Evolutionary conservation across 2,797 vertebrate species (phyloP).

Genomic region (Urosaurus nigricauda): DNA sequence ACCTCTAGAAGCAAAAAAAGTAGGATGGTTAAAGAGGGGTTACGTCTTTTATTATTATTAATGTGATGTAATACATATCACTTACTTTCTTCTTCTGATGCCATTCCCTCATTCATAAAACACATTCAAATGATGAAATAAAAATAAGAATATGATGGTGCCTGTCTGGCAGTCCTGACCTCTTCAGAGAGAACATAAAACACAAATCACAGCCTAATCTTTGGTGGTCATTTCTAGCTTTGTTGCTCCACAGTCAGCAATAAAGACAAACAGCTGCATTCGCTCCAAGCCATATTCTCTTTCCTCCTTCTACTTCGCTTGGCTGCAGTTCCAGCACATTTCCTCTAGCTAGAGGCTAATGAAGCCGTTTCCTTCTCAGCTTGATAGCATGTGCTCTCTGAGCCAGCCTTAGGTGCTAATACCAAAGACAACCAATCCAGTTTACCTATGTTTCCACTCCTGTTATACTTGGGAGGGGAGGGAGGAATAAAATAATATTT

Average conservation of each 20-base stretch:
- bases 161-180: neutral
- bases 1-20: neutral
- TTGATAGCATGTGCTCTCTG: slow-evolving; percentile 61
- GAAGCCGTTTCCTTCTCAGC: slow-evolving; percentile 69
- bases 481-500: neutral
- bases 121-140: neutral
- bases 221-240: slow-evolving; percentile 32
- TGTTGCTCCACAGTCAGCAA: slow-evolving; percentile 38
- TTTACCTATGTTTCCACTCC: slow-evolving; percentile 19
- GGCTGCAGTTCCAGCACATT: slow-evolving; percentile 59
- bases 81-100: neutral
- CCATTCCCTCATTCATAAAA: neutral
- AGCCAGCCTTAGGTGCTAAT: slow-evolving; percentile 75
- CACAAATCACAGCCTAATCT: neutral
- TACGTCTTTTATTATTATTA: neutral
- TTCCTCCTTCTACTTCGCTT: slow-evolving; percentile 41
- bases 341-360: slow-evolving; percentile 73
- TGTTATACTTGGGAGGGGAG: neutral
- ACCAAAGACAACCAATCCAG: slow-evolving; percentile 56
- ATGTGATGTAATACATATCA: neutral
- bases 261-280: slow-evolving; percentile 53
- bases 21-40: neutral
- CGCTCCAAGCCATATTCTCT: slow-evolving; percentile 35
- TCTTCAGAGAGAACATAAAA: neutral
- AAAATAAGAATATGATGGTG: neutral